Evolutionary conservation across 2,888 invertebrate species (phyloP).

Genomic region (Tyria jacobaeae): DNA sequence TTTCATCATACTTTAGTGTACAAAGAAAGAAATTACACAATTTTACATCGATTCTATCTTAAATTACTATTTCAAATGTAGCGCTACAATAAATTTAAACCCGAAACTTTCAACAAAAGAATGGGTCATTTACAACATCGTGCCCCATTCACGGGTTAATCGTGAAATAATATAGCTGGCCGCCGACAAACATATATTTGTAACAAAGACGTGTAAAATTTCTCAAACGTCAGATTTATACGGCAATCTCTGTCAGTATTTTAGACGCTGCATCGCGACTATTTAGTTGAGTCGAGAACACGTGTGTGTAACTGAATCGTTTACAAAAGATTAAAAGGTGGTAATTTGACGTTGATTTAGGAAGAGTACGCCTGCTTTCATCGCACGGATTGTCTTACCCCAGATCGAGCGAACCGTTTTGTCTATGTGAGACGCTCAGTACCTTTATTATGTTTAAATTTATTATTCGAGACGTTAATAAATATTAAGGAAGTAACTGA

Average conservation of each 20-base stretch:
- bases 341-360: slow-evolving; percentile 86
- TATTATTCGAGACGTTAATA: slow-evolving; percentile 68
- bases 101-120: slow-evolving; percentile 67
- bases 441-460: slow-evolving; percentile 69
- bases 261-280: slow-evolving; percentile 63
- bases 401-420: slow-evolving; percentile 63
- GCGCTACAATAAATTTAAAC: slow-evolving; percentile 68
- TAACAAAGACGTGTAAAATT: slow-evolving; percentile 83
- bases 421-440: slow-evolving; percentile 58
- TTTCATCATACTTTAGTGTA: slow-evolving; percentile 55
- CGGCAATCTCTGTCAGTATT: slow-evolving; percentile 71
- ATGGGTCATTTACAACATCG: slow-evolving; percentile 74
- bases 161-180: slow-evolving; percentile 74
- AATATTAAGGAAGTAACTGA: slow-evolving; percentile 53
- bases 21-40: slow-evolving; percentile 56
- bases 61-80: slow-evolving; percentile 59
- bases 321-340: slow-evolving; percentile 84
- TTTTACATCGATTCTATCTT: slow-evolving; percentile 56
- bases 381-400: slow-evolving; percentile 78
- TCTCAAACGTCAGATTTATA: slow-evolving; percentile 81
- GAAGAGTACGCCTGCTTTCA: slow-evolving; percentile 74
- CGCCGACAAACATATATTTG: slow-evolving; percentile 72
- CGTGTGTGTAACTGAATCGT: slow-evolving; percentile 82
- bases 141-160: slow-evolving; percentile 71
- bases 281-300: slow-evolving; percentile 68